A percentile compares a stretch with the other conserved stretches of the same genome.
Evolutionary conservation across 2,888 invertebrate species (phyloP).

Genomic region (Minunthozetes semirufus): DNA sequence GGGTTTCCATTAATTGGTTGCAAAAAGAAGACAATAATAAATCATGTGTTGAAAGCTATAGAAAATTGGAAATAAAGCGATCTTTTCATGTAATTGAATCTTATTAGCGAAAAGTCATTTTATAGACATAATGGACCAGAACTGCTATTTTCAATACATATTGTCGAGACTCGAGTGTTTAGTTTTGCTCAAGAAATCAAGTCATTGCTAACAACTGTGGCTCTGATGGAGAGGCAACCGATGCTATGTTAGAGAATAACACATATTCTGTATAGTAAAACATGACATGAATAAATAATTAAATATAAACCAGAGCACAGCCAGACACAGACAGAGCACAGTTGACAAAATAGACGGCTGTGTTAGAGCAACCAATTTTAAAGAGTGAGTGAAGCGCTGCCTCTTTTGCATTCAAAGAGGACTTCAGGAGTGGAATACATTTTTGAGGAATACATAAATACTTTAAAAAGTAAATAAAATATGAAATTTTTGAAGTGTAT

Average conservation of each 20-base stretch:
- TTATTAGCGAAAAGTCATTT: background rate
- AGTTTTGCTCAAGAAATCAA: constrained; percentile 7
- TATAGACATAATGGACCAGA: background rate
- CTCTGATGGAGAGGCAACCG: no score
- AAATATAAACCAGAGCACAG: constrained; percentile 22
- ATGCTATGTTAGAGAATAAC: background rate
- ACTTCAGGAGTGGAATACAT: background rate
- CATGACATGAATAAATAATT: constrained; percentile 31
- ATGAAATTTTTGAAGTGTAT: background rate
- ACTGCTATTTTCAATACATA: background rate
- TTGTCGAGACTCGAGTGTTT: background rate
- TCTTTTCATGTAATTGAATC: no score
- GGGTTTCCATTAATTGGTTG: no score
- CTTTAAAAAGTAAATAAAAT: background rate
- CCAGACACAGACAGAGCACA: background rate
- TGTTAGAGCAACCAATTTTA: background rate
- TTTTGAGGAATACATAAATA: constrained; percentile 13
- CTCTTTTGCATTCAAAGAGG: background rate
- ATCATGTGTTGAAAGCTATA: no score
- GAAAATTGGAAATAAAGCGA: no score
- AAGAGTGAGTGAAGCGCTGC: background rate
- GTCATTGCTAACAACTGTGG: background rate
- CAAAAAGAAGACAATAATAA: no score
- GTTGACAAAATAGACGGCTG: background rate
- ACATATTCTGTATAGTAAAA: constrained; percentile 15